Evolutionary conservation across 1,140 invertebrate species (phyloP), one percentile per base, ranked within the genome.

Genomic region (Habropoda laboriosa): DNA sequence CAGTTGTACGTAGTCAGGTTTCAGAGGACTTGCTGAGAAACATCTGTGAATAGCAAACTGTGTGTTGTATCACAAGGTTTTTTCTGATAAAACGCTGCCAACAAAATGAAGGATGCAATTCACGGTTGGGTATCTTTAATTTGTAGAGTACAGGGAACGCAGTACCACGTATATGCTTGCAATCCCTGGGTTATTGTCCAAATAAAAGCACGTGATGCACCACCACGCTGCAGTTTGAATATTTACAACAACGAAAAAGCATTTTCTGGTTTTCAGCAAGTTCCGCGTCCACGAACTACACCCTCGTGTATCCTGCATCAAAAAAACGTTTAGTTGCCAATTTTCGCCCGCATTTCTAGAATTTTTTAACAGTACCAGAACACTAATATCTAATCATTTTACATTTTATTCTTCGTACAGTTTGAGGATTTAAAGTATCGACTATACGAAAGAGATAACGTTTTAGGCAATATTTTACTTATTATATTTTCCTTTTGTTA

Each of bases 71-170:
- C 42, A 35, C n/a, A 71, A 24, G 7, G n/a, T n/a, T 38, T 16
- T n/a, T 42, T n/a, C 30, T 47, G 64, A 70, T 70, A 70, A 42
- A 49, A 30, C 3, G 13, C 30, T 57, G 74, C 58, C 51, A 68
- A 45, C 40, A 30, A 58, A 77, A 58, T 67, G 27, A 21, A 42
- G 61, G 27, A 45, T 45, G 55, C 66, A 49, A 71, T 77, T 35
- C 42, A 24, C 55, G 7, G 82, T 55, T 18, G 38, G 63, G 67
- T 64, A 80, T 85, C 79, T 82, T 84, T 83, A 83, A 84, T 84
- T 84, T 80, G 79, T 64, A 49, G 61, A 57, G 53, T 70, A 38
- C 78, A 68, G 40, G 45, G 45, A 40, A 24, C 40, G 53, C 40
- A n/a, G 35, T 47, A 38, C 49, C 64, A 63, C 24, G 61, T 53